Percentiles rank a stretch among this genome's conserved stretches.
Evolutionary conservation across 1,140 invertebrate species (phyloP).

Genomic region (Mycetomoellerius zeteki): DNA sequence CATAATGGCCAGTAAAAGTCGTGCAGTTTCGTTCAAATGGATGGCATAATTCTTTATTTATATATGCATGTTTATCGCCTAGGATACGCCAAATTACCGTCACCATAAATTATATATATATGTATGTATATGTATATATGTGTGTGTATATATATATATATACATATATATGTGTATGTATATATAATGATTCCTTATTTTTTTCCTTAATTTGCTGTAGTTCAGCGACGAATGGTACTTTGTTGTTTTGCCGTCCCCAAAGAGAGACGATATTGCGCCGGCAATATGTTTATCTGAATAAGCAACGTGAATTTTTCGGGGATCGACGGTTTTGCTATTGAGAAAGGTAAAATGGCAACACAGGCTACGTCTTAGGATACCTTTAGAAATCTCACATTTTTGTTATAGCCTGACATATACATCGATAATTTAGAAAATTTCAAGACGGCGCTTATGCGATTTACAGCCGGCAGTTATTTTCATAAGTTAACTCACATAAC

Average conservation of each 20-base stretch:
- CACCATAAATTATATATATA: conserved; percentile 51
- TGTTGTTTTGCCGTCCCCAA: conserved; percentile 85
- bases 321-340: conserved; percentile 63
- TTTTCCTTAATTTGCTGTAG: conserved; percentile 77
- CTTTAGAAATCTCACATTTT: conserved; percentile 78
- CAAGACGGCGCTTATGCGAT: conserved; percentile 13
- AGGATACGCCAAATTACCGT: conserved; percentile 69
- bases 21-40: conserved; percentile 60
- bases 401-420: conserved; percentile 36
- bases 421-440: conserved; percentile 46
- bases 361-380: conserved; percentile 78
- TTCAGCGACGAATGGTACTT: conserved; percentile 86
- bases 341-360: conserved; percentile 37
- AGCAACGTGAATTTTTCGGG: conserved; percentile 62
- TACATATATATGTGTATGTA: neutral
- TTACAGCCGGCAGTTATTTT: conserved; percentile 25
- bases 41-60: conserved; percentile 51
- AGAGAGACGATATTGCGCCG: conserved; percentile 75
- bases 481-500: conserved; percentile 59
- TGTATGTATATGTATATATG: neutral
- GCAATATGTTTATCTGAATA: conserved; percentile 72
- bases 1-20: conserved; percentile 68
- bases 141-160: neutral
- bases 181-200: conserved; percentile 64
- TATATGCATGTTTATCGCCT: conserved; percentile 51